Evolutionary conservation across 2,797 vertebrate species (phyloP).

Genomic region (Sebastes itinus): DNA sequence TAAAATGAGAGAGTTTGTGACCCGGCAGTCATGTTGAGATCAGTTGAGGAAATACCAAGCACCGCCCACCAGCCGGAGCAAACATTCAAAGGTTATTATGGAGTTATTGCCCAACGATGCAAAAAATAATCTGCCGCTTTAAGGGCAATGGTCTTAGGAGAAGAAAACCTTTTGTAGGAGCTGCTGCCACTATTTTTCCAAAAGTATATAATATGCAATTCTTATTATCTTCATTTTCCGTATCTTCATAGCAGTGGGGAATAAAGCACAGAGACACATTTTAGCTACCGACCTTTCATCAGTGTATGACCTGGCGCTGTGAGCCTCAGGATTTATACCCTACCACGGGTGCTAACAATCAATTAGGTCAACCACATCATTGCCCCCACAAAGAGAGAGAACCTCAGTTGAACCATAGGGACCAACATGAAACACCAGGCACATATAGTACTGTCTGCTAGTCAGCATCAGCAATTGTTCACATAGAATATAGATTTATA

Average conservation of each 20-base stretch:
- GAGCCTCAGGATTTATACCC: background rate
- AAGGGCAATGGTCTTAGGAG: no score
- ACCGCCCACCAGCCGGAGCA: no score
- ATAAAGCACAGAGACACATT: background rate
- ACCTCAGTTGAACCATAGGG: background rate
- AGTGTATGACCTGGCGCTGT: background rate
- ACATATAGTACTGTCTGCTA: background rate
- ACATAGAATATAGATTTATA: background rate
- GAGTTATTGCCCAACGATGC: no score
- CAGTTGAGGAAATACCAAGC: no score
- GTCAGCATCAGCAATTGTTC: background rate
- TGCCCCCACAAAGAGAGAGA: background rate
- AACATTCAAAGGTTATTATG: no score
- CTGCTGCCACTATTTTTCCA: background rate
- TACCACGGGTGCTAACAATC: background rate
- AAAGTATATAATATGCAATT: background rate
- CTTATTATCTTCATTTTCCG: background rate
- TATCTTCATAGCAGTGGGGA: slow-evolving; percentile 3
- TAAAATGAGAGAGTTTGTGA: no score
- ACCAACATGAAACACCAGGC: background rate
- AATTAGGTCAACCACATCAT: slow-evolving; percentile 3
- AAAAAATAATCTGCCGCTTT: no score
- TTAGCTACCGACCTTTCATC: background rate
- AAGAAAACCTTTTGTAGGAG: background rate
- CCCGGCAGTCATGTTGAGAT: fast-evolving